Base-by-base conservation (phyloP, 2,888 invertebrate species). In the Trileptium ribeirensis region DNA sequence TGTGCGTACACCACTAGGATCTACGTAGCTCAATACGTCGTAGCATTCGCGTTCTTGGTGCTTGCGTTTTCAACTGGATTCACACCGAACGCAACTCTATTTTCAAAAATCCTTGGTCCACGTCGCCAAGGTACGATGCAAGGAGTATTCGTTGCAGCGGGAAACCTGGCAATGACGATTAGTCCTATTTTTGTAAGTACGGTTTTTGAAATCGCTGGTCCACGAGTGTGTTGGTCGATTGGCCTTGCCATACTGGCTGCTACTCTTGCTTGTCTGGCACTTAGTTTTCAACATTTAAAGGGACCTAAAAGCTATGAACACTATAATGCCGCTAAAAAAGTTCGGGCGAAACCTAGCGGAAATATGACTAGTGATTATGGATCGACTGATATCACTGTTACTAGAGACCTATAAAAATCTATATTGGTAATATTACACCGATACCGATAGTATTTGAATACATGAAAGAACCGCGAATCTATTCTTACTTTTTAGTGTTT, bases 41-140 rank as follows among this genome's bases (percentile, higher is more conserved):
- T 75, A 2, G 77, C 77, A n/a, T 75, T 33, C 37, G 34, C 15
- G n/a, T 75, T 75, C n/a, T 38, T 75, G 39, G 37, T 75, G n/a
- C 37, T 75, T 36, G 77, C 77, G 8, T 75, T 75, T 38, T 75
- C 77, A 15, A 39, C 39, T 38, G 77, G 37, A 29, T 34, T 75
- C 77, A 75, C 77, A 38, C 77, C 77, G n/a, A 39, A 29, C 3
- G n/a, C 15, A 37, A 75, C 77, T 8, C 39, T 75, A 37, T 75
- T 75, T 39, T 75, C 77, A 24, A 75, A 75, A 38, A 75, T 75
- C n/a, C 38, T 75, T n/a, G 77, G 77, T 37, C 77, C 77, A 36
- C 34, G 77, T 33, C 36, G 77, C 36, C 77, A 75, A 39, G 77
- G 77, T 34, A 75, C 77, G 15, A 37, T 34, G 77, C 77, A 75